Evolutionary conservation across 2,113 vertebrate species (phyloP), one percentile per base, ranked within the genome.

Genomic region (Heterocephalus glaber): DNA sequence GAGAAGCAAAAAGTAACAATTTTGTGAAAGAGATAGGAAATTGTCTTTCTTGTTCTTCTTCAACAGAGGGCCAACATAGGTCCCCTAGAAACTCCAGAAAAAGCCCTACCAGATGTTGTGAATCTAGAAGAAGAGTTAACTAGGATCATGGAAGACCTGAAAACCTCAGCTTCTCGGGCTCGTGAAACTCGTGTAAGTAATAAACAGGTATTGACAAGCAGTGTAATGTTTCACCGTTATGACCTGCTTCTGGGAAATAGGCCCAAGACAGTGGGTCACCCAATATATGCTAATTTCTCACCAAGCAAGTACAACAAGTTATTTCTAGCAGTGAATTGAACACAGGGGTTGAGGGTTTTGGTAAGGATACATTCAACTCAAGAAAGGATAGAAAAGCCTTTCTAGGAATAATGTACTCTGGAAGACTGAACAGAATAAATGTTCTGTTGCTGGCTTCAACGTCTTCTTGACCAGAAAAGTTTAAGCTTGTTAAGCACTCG

Each of bases 151-250:
- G 76, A 79, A n/a, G 49, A 35, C 13, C 49, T 79, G 49, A 20
- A 54, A 26, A 35, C 33, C 3, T 54, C 28, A 12, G 76, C 76
- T 54, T 20, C 17, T 79, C 30, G 2, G 49, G 26, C 26, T 83
- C 13, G 24, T 74, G 47, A 94, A 82, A 92, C n/a, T 72, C 47
- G 60, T 47, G 96, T 97, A 92, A 96, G 95, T 96, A n/a, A 24
- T 56, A 82, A 84, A 80, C 1, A 44, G 56, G 19, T 66, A 86
- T 49, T 74, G 19, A 87, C 3, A 61, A 2, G 28, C 44, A 77
- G 28, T 7, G 24, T 65, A 3, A 16, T 12, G 2, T 92, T 77
- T 49, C 14, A 77, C 24, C 22, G 65, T 70, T 82, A 41, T 84
- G 10, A 68, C 26, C 76, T 35, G 24, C 74, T 86, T 93, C 24